Evolutionary conservation across 2,888 invertebrate genomes (phyloP).

Genomic region (Cataglyphis albicans): DNA sequence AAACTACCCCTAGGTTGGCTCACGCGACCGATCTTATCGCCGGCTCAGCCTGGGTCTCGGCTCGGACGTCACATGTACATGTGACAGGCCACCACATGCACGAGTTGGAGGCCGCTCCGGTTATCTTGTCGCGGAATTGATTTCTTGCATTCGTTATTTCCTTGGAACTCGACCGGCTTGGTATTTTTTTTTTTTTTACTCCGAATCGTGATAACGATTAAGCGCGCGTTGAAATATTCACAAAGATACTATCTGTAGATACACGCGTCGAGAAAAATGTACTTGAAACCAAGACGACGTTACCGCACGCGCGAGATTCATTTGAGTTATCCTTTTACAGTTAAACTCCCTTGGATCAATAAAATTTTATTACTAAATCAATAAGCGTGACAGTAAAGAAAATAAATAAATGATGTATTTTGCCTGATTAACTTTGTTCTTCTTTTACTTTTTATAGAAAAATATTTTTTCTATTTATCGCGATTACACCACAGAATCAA

Average conservation of each 20-base stretch:
- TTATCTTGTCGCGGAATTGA: constrained; percentile 73
- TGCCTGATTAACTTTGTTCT: neutral
- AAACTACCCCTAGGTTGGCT: constrained; percentile 78
- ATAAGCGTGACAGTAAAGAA: neutral
- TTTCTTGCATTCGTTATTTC: constrained; percentile 77
- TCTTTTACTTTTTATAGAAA: neutral
- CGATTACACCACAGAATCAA: constrained; percentile 10
- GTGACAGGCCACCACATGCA: constrained; percentile 8
- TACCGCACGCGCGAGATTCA: constrained; percentile 11
- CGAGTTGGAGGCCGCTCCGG: constrained; percentile 19
- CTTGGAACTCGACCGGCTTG: constrained; percentile 58
- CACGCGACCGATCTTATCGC: constrained; percentile 84
- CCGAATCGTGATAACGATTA: constrained; percentile 53
- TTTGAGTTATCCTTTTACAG: neutral
- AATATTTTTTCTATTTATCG: constrained; percentile 7
- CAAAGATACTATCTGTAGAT: constrained; percentile 47
- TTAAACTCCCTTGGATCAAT: neutral
- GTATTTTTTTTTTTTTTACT: constrained; percentile 13
- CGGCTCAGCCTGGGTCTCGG: constrained; percentile 60
- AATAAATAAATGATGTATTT: neutral
- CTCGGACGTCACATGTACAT: constrained; percentile 52
- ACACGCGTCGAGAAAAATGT: constrained; percentile 38
- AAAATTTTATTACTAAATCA: neutral
- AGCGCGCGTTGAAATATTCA: constrained; percentile 53
- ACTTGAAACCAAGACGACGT: constrained; percentile 59